Evolutionary conservation across 2,113 vertebrate genomes (phyloP).

Genomic region (Caranx ignobilis): DNA sequence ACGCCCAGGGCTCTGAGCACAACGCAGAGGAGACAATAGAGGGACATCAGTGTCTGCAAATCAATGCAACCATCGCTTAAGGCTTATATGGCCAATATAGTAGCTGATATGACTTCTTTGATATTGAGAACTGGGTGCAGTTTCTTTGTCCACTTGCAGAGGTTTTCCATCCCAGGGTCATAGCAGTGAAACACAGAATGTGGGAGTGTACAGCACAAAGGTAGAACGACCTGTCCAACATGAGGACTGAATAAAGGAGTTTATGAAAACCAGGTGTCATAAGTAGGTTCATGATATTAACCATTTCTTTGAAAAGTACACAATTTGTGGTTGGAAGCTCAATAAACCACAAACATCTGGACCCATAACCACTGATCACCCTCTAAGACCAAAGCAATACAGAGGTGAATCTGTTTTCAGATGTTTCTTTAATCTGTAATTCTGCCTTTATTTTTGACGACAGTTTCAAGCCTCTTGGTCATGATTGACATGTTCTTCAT

Average conservation of each 20-base stretch:
- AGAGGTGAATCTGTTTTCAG: neutral
- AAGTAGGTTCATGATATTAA: too few species aligned
- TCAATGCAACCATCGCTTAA: constrained; percentile 31
- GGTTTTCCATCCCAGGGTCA: neutral
- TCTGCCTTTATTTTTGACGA: too few species aligned
- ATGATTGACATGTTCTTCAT: too few species aligned
- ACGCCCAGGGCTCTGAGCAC: constrained; percentile 90
- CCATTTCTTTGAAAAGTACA: too few species aligned
- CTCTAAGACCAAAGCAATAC: neutral
- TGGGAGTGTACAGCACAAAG: neutral
- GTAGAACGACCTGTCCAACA: neutral
- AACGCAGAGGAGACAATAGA: constrained; percentile 54
- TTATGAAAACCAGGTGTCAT: neutral
- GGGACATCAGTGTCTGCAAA: constrained; percentile 39
- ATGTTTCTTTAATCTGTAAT: neutral
- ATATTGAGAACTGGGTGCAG: constrained; percentile 6
- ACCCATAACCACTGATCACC: neutral
- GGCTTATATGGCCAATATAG: neutral
- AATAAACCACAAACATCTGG: neutral
- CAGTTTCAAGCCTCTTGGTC: too few species aligned
- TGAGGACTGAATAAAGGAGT: neutral
- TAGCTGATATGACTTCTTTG: neutral
- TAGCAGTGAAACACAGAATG: constrained; percentile 4
- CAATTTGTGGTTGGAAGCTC: neutral
- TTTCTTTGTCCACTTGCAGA: neutral